Percentiles rank a stretch among this genome's conserved stretches.
Conservation (phyloP, 2,113 vertebrate genomes). For the Rhea pennata region DNA sequence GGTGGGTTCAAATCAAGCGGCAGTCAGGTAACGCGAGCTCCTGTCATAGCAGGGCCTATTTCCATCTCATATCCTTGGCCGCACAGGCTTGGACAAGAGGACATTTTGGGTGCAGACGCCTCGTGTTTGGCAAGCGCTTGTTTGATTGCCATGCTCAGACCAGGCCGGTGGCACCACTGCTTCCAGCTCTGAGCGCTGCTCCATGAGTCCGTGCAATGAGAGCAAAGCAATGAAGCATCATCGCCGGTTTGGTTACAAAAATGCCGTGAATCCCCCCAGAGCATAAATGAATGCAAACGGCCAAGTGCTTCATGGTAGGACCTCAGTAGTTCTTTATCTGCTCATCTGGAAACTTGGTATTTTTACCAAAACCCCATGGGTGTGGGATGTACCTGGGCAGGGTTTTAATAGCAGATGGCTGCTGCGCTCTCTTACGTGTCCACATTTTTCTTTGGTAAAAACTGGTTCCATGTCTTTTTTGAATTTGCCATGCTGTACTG, state of each 20-base stretch:
- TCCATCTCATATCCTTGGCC: not conserved
- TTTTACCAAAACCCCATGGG: not conserved
- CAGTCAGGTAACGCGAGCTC: too few relatives aligned
- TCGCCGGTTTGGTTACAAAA: too few relatives aligned
- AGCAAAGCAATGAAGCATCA: too few relatives aligned
- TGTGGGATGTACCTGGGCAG: not conserved
- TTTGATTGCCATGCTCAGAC: not conserved
- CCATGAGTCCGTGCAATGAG: not conserved
- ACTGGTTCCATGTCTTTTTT: not conserved
- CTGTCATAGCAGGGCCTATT: not conserved
- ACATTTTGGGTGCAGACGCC: not conserved
- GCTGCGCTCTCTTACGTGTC: not conserved
- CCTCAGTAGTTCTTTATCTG: not conserved
- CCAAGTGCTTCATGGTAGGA: not conserved
- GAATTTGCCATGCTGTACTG: not conserved
- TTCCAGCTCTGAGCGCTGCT: fast-evolving
- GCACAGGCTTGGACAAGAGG: not conserved
- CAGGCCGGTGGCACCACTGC: too few relatives aligned
- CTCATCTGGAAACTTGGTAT: not conserved
- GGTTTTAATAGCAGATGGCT: not conserved
- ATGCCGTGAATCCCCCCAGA: too few relatives aligned
- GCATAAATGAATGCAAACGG: fast-evolving
- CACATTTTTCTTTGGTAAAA: not conserved
- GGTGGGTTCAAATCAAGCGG: fast-evolving
- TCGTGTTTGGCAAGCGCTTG: not conserved